Conservation (phyloP, 1,140 invertebrate genomes). For the Drosophila tristis region DNA sequence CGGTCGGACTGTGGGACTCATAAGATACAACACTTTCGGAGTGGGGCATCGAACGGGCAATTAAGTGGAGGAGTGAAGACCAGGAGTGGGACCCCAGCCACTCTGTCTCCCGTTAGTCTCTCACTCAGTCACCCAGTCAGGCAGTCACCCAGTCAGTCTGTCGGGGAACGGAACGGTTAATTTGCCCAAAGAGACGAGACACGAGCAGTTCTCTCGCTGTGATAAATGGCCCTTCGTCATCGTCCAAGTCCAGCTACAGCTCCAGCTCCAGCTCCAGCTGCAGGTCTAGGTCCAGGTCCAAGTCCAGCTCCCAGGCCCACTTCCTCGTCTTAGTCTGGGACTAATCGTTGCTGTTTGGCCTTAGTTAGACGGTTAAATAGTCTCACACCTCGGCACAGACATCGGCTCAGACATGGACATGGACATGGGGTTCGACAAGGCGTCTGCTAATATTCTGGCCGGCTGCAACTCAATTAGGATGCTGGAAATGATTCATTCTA, state of each 20-base stretch:
- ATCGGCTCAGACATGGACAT: slow-evolving; percentile 11
- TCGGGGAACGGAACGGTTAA: slow-evolving; percentile 64
- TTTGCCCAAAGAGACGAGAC: slow-evolving; percentile 62
- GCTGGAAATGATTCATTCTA: slow-evolving; percentile 79
- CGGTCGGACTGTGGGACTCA: slow-evolving; percentile 18
- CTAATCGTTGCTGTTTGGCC: slow-evolving; percentile 49
- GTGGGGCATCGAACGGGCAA: slow-evolving; percentile 61
- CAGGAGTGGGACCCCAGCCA: slow-evolving; percentile 30
- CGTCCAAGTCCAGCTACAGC: slow-evolving; percentile 9
- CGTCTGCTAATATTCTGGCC: slow-evolving; percentile 50
- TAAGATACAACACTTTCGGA: slow-evolving; percentile 33
- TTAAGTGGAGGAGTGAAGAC: slow-evolving; percentile 53
- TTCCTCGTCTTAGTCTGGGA: slow-evolving; percentile 20
- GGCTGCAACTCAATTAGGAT: slow-evolving; percentile 77
- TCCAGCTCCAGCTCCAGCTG: slow-evolving; percentile 7
- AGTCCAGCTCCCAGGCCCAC: slow-evolving; percentile 13
- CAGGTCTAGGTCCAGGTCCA: slow-evolving; percentile 5
- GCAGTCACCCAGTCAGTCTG: slow-evolving; percentile 38
- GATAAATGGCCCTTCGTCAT: slow-evolving; percentile 72
- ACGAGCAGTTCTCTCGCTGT: slow-evolving; percentile 55
- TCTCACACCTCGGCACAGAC: slow-evolving; percentile 46
- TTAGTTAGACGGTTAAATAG: slow-evolving; percentile 51
- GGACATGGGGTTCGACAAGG: slow-evolving; percentile 32
- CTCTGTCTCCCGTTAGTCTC: slow-evolving; percentile 37
- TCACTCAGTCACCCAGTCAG: slow-evolving; percentile 14